A percentile compares a stretch with the other conserved stretches of the same genome.
Evolutionary conservation across 2,888 invertebrate species (phyloP).

Genomic region (Nematopogon swammerdamellus): DNA sequence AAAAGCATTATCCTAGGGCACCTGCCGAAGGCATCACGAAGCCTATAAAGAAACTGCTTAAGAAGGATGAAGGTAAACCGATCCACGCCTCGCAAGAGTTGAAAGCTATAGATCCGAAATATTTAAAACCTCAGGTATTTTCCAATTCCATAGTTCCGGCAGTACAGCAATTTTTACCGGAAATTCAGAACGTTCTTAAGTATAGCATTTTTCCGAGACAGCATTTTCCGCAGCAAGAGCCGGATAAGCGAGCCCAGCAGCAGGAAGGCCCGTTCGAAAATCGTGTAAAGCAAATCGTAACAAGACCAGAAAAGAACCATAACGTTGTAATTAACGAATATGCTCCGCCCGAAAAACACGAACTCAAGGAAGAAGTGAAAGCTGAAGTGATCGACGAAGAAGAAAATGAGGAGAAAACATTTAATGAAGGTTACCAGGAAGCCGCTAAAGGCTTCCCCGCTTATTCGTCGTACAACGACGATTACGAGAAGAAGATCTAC

Average conservation of each 20-base stretch:
- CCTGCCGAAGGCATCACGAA: constrained; percentile 17
- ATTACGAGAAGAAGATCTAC: constrained; percentile 34
- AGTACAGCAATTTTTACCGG: constrained; percentile 45
- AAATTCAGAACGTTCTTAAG: constrained; percentile 24
- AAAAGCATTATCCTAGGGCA: constrained; percentile 17
- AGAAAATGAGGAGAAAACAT: constrained; percentile 42
- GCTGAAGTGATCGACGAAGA: constrained; percentile 30
- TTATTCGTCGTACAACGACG: constrained; percentile 22
- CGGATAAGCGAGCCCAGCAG: constrained; percentile 8
- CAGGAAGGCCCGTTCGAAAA: constrained; percentile 8
- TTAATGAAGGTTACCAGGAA: constrained; percentile 42
- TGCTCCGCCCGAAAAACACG: constrained; percentile 28
- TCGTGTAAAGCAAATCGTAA: constrained; percentile 12
- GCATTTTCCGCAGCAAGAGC: background rate
- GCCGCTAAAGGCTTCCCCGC: constrained; percentile 43
- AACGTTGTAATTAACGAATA: constrained; percentile 33
- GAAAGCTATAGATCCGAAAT: constrained; percentile 31
- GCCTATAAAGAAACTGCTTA: constrained; percentile 13
- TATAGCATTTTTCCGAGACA: background rate
- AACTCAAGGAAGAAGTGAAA: constrained; percentile 26
- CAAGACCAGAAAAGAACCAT: constrained; percentile 21
- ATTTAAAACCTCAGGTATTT: constrained; percentile 42
- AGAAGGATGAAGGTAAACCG: constrained; percentile 35
- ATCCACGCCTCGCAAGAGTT: constrained; percentile 33
- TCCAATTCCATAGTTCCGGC: constrained; percentile 45